A percentile compares a stretch with the other conserved stretches of the same genome.
Evolutionary conservation across 2,113 vertebrate genomes (phyloP).

Genomic region (Notechis scutatus): DNA sequence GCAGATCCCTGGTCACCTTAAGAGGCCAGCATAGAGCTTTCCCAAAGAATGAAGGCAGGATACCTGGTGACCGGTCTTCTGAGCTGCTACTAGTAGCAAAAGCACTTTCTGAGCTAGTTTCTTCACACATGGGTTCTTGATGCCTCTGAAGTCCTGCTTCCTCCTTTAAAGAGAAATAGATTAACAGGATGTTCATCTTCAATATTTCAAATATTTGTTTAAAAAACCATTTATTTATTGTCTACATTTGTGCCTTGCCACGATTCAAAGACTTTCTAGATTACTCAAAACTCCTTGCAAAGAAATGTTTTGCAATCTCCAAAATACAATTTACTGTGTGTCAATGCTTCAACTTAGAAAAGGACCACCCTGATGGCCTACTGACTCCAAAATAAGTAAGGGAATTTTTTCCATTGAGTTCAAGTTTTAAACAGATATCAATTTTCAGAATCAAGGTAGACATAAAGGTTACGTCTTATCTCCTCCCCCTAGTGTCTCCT

Average conservation of each 20-base stretch:
- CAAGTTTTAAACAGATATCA: neutral
- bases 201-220: neutral
- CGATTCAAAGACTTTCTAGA: neutral
- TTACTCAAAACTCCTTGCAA: neutral
- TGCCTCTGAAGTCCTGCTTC: conserved; percentile 59
- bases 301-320: neutral
- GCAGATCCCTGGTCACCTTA: conserved; percentile 78
- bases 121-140: conserved; percentile 55
- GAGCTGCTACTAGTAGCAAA: conserved; percentile 52
- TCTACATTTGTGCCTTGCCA: neutral
- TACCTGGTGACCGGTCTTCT: conserved; percentile 86
- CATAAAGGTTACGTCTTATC: neutral
- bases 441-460: neutral
- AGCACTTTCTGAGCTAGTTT: conserved; percentile 59
- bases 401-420: neutral
- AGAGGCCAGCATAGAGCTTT: conserved; percentile 82
- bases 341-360: neutral
- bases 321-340: neutral
- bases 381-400: neutral
- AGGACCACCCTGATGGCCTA: rapidly evolving
- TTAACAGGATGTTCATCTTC: neutral
- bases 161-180: conserved; percentile 59
- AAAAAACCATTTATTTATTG: neutral
- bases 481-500: neutral
- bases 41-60: conserved; percentile 81